Evolutionary conservation across 2,888 invertebrate species (phyloP).

Genomic region (Cantharis rufa): DNA sequence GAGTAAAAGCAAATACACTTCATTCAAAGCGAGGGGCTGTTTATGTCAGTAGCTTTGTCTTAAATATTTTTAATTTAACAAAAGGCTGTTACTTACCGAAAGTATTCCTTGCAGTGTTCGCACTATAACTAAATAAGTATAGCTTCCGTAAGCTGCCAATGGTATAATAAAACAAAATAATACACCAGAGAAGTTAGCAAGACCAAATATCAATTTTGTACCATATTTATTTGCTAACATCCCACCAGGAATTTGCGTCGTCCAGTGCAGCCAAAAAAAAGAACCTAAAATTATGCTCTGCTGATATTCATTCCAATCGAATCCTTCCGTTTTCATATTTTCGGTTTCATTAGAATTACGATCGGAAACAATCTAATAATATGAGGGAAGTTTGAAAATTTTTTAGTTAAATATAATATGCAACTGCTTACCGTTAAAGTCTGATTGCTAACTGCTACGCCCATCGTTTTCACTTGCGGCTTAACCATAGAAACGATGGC

Average conservation of each 20-base stretch:
- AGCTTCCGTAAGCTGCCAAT: constrained; percentile 63
- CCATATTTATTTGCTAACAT: constrained; percentile 70
- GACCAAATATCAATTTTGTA: constrained; percentile 72
- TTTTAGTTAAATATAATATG: too few relatives aligned
- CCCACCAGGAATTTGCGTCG: constrained; percentile 74
- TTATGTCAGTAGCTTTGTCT: too few relatives aligned
- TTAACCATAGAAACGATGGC: constrained; percentile 70
- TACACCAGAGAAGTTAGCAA: constrained; percentile 66
- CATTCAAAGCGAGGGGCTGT: too few relatives aligned
- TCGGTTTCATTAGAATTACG: too few relatives aligned
- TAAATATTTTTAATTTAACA: too few relatives aligned
- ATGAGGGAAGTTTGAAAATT: neutral
- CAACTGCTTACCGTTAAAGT: neutral
- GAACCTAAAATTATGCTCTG: constrained; percentile 68
- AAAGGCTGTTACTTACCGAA: constrained; percentile 59
- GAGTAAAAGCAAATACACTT: too few relatives aligned
- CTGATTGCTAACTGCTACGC: constrained; percentile 13
- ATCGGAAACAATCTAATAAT: neutral
- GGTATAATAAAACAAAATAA: constrained; percentile 70
- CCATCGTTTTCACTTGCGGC: constrained; percentile 39
- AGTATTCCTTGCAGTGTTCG: constrained; percentile 71
- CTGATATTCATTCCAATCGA: constrained; percentile 68
- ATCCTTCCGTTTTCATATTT: constrained; percentile 21
- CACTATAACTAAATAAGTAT: constrained; percentile 61
- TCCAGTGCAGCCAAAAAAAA: constrained; percentile 75